These are phyloP conservation scores for Dryas iulia DNA, from an alignment of 1,140 invertebrate species.

Conservation along the genomic window DNA sequence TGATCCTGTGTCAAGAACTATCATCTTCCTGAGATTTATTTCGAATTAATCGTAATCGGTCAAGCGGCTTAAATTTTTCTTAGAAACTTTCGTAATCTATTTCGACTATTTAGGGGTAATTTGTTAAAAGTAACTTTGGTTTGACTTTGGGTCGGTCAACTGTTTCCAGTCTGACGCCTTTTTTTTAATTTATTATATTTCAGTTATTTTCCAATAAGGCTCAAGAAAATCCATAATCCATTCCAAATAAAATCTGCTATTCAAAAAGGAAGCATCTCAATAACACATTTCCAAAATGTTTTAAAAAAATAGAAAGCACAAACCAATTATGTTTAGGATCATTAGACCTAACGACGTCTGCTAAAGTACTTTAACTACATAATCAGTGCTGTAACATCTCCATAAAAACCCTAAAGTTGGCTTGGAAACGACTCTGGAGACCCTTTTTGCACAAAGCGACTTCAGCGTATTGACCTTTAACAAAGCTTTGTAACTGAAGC, in stretches of 20 bases:
- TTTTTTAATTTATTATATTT: no score
- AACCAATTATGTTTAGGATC: not conserved
- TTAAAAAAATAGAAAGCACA: not conserved
- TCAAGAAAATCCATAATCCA: no score
- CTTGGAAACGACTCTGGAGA: slow-evolving; percentile 18
- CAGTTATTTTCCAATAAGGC: no score
- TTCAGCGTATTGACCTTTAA: slow-evolving; percentile 24
- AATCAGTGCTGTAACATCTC: slow-evolving; percentile 13
- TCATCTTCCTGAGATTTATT: no score
- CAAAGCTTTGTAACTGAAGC: slow-evolving; percentile 13
- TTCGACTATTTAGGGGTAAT: no score
- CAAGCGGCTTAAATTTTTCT: no score
- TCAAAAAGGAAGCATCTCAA: not conserved
- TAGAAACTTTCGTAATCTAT: no score
- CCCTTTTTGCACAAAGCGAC: slow-evolving; percentile 24
- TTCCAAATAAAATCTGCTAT: not conserved
- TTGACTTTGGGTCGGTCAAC: no score
- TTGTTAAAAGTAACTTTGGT: no score
- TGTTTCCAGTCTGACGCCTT: no score
- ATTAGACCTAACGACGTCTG: slow-evolving; percentile 6
- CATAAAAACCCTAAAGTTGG: slow-evolving; percentile 20
- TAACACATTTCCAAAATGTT: not conserved
- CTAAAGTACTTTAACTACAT: slow-evolving; percentile 9
- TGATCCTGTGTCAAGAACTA: no score
- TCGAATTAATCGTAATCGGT: no score